Percentiles rank a stretch among this genome's conserved stretches.
Conservation (phyloP, 23 tunicate species). For the Oikopleura dioica region DNA sequence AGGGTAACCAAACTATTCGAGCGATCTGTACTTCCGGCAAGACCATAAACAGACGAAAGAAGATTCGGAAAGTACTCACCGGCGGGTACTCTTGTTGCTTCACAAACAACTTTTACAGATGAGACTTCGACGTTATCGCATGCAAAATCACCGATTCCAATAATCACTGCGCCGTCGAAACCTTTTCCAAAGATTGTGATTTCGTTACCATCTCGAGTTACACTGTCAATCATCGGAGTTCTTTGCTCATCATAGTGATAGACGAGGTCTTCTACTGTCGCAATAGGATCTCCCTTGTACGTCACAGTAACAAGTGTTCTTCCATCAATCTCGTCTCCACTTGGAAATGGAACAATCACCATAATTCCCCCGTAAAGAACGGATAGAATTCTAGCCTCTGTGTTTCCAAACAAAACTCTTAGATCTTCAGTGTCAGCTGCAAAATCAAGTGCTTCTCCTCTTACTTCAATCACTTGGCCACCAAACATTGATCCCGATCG, state of each 20-base stretch:
- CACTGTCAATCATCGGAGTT: not conserved
- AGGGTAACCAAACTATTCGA: not conserved
- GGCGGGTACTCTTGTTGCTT: not conserved
- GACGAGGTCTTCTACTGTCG: not conserved
- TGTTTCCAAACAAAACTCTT: not conserved
- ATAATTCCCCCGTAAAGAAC: not conserved
- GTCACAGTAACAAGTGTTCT: not conserved
- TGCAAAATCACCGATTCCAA: not conserved
- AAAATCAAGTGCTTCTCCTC: not conserved
- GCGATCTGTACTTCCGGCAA: not conserved
- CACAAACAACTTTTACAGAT: not conserved
- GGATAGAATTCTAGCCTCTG: not conserved
- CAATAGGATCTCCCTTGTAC: not conserved
- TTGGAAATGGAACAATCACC: not conserved
- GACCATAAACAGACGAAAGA: not conserved
- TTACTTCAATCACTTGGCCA: not conserved
- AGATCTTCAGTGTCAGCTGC: not conserved
- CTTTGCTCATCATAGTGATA: conserved; percentile 2
- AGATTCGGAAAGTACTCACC: not conserved
- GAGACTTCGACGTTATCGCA: not conserved
- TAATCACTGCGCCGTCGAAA: not conserved
- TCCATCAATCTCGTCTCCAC: not conserved
- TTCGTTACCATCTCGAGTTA: not conserved
- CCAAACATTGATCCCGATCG: conserved; percentile 5
- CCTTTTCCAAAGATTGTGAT: not conserved